Conservation (phyloP, 2,888 invertebrate genomes). For the Gastracanthus pulcherrimus region DNA sequence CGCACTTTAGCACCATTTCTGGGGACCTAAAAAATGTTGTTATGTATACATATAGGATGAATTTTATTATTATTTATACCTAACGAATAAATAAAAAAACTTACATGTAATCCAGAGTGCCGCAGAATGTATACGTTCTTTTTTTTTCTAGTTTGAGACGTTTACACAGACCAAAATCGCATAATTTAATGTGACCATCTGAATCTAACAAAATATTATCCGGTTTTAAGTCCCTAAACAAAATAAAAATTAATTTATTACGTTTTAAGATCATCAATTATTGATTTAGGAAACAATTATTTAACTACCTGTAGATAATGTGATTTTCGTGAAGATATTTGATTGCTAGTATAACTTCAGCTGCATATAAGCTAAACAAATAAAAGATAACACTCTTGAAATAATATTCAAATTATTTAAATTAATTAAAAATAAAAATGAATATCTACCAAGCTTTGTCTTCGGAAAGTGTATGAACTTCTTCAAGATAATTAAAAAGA, state of each 20-base stretch:
- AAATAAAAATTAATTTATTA: neutral
- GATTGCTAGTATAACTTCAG: constrained; percentile 85
- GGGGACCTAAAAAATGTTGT: constrained; percentile 89
- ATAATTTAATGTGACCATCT: constrained; percentile 88
- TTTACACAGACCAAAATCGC: constrained; percentile 75
- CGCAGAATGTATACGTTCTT: constrained; percentile 99
- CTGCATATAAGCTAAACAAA: constrained; percentile 80
- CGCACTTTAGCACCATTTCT: constrained; percentile 96
- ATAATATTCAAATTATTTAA: neutral
- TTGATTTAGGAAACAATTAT: neutral
- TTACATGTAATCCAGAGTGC: constrained; percentile 99
- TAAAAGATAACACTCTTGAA: constrained; percentile 33
- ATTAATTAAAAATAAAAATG: constrained; percentile 19
- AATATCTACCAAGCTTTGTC: constrained; percentile 82
- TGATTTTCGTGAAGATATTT: constrained; percentile 84
- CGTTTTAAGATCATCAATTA: neutral
- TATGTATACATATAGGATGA: neutral
- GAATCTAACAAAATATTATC: constrained; percentile 98
- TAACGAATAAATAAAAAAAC: constrained; percentile 69
- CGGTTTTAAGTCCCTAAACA: constrained; percentile 95
- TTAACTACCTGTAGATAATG: constrained; percentile 82
- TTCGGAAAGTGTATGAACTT: constrained; percentile 86
- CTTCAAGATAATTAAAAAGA: constrained; percentile 86
- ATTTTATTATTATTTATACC: neutral
- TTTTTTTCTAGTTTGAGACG: constrained; percentile 84